Conservation (phyloP, 2,113 vertebrate species). For the Pelobates fuscus region DNA sequence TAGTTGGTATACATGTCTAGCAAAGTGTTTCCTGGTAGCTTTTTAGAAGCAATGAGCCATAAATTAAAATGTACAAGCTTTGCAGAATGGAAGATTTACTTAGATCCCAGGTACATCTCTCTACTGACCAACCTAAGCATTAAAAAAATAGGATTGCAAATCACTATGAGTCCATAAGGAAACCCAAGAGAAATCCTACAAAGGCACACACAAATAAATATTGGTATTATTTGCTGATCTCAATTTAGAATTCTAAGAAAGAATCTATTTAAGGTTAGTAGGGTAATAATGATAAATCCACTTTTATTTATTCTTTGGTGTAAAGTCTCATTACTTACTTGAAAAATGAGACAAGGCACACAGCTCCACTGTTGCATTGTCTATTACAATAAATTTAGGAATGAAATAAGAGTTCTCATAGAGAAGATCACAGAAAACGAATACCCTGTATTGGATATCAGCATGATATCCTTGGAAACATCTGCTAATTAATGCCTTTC, state of each 20-base stretch:
- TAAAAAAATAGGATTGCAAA: slow-evolving; percentile 10
- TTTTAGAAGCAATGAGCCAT: background rate
- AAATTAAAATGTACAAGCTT: slow-evolving; percentile 17
- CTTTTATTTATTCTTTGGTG: slow-evolving; percentile 33
- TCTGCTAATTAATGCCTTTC: background rate
- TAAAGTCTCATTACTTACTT: slow-evolving; percentile 23
- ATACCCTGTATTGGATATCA: background rate
- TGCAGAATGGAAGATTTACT: slow-evolving; percentile 18
- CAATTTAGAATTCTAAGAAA: slow-evolving; percentile 21
- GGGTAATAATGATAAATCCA: slow-evolving; percentile 39
- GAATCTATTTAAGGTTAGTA: slow-evolving; percentile 39
- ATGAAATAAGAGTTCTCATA: slow-evolving; percentile 5
- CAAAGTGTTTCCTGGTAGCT: slow-evolving; percentile 10
- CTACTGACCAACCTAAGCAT: slow-evolving; percentile 14
- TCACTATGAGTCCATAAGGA: slow-evolving; percentile 13
- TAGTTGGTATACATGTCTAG: background rate
- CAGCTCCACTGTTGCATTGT: slow-evolving; percentile 22
- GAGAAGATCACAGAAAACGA: slow-evolving; percentile 1
- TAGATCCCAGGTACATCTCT: slow-evolving; percentile 11
- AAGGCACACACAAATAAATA: slow-evolving; percentile 29
- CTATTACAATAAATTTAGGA: slow-evolving; percentile 39
- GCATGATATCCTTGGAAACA: background rate
- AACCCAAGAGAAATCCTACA: slow-evolving; percentile 38
- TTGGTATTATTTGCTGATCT: slow-evolving; percentile 42
- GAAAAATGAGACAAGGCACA: slow-evolving; percentile 30